Evolutionary conservation across 2,888 invertebrate genomes (phyloP).

Genomic region (Unio pictorum): DNA sequence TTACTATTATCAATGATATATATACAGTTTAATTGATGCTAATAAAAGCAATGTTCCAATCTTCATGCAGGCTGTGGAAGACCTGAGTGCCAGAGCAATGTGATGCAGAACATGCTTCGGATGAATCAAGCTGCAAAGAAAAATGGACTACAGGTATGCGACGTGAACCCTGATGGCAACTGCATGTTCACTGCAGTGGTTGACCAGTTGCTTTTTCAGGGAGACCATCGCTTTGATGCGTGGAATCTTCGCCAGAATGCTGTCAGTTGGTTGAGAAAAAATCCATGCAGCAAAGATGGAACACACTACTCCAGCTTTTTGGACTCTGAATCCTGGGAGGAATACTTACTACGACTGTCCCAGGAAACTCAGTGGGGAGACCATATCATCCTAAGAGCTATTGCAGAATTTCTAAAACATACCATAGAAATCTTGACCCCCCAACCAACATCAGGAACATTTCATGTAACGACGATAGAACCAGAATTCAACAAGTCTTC

Average conservation of each 20-base stretch:
- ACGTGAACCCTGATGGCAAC: slow-evolving; percentile 43
- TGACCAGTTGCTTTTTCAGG: slow-evolving; percentile 32
- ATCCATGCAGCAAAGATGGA: slow-evolving; percentile 33
- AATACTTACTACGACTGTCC: slow-evolving; percentile 34
- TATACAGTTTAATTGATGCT: too few species aligned
- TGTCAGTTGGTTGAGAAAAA: slow-evolving; percentile 23
- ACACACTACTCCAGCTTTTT: slow-evolving; percentile 36
- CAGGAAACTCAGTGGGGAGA: slow-evolving; percentile 44
- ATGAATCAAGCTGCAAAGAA: slow-evolving; percentile 23
- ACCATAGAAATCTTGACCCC: slow-evolving; percentile 16
- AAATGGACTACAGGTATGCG: slow-evolving; percentile 26
- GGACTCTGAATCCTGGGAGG: slow-evolving; percentile 32
- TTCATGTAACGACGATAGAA: slow-evolving; percentile 23
- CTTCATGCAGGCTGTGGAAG: slow-evolving; percentile 33
- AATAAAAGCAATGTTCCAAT: too few species aligned
- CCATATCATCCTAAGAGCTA: slow-evolving; percentile 31
- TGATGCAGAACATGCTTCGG: slow-evolving; percentile 24
- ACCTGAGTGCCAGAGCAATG: slow-evolving; percentile 34
- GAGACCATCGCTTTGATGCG: slow-evolving; percentile 15
- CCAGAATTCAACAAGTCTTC: not conserved
- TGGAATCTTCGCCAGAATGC: slow-evolving; percentile 30
- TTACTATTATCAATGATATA: too few species aligned
- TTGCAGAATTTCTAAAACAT: slow-evolving; percentile 21
- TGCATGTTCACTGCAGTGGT: slow-evolving; percentile 47
- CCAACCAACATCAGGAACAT: not conserved